phyloP scores from a whole-genome alignment of 1,140 invertebrate species.

The Drosophila micromelanica region DNA sequence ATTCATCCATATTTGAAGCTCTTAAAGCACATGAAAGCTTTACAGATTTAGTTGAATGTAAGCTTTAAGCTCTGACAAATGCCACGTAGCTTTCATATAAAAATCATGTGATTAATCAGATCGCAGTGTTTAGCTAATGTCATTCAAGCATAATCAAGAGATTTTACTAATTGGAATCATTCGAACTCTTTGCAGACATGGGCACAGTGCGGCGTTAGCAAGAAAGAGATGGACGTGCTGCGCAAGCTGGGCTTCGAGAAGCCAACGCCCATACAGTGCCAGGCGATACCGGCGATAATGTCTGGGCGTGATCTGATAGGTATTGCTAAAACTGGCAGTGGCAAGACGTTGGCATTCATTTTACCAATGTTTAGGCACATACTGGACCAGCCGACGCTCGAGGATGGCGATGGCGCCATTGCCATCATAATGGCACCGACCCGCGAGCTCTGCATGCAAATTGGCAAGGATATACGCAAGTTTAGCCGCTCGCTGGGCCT shows the following conservation, averaged over 20 bases:
- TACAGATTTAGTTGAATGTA: too few species aligned
- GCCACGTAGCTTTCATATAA: too few species aligned
- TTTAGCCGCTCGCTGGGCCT: constrained; percentile 96
- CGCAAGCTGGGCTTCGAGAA: constrained; percentile 97
- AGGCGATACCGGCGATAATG: constrained; percentile 99
- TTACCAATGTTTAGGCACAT: constrained; percentile 99
- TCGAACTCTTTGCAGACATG: constrained; percentile 87
- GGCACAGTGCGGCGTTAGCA: constrained; percentile 99
- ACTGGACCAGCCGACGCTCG: constrained; percentile 95
- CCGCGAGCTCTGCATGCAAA: constrained; percentile 99
- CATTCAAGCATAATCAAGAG: background rate
- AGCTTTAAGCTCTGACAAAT: too few species aligned
- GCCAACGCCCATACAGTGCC: constrained; percentile 99
- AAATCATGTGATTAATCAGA: too few species aligned
- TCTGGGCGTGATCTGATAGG: constrained; percentile 98
- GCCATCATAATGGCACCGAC: constrained; percentile 99
- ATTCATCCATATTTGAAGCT: too few species aligned
- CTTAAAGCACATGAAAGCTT: too few species aligned
- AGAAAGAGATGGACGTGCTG: constrained; percentile 97
- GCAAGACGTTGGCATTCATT: constrained; percentile 99
- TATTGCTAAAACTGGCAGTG: constrained; percentile 99
- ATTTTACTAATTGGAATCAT: background rate
- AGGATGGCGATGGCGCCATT: constrained; percentile 98
- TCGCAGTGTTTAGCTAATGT: too few species aligned
- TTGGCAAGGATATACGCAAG: constrained; percentile 98